Evolutionary conservation across 2,888 invertebrate species (phyloP).

Genomic region (Barypeithes pellucidus): DNA sequence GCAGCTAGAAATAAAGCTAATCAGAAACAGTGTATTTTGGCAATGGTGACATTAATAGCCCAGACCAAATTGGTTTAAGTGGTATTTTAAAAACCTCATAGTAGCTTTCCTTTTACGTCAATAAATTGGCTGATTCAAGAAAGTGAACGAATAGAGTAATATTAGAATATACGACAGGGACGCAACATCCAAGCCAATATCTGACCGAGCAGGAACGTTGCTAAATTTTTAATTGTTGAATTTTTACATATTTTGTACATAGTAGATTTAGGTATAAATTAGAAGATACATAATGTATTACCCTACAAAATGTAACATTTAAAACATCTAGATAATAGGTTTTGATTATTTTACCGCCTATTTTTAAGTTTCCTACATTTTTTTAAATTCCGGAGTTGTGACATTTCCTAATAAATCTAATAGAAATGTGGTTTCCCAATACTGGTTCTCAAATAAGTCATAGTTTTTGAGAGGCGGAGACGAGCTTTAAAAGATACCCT

Average conservation of each 20-base stretch:
- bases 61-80: no score
- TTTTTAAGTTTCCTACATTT: slow-evolving; percentile 5
- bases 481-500: no score
- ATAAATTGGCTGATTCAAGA: background rate
- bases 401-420: no score
- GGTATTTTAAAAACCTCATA: background rate
- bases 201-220: background rate
- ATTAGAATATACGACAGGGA: background rate
- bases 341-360: background rate
- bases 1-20: no score
- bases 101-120: background rate
- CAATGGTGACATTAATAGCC: no score
- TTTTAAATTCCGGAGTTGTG: background rate
- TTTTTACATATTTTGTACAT: slow-evolving; percentile 24
- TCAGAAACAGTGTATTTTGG: no score
- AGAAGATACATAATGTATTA: slow-evolving; percentile 9
- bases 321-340: slow-evolving; percentile 12
- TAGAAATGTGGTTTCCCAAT: no score
- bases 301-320: background rate
- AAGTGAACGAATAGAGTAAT: background rate
- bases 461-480: background rate
- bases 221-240: background rate
- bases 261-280: background rate
- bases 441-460: background rate
- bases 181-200: background rate